Evolutionary conservation across 2,888 invertebrate genomes (phyloP), one percentile per base, ranked within the genome.

Genomic region (Agonopterix alstromeriana): DNA sequence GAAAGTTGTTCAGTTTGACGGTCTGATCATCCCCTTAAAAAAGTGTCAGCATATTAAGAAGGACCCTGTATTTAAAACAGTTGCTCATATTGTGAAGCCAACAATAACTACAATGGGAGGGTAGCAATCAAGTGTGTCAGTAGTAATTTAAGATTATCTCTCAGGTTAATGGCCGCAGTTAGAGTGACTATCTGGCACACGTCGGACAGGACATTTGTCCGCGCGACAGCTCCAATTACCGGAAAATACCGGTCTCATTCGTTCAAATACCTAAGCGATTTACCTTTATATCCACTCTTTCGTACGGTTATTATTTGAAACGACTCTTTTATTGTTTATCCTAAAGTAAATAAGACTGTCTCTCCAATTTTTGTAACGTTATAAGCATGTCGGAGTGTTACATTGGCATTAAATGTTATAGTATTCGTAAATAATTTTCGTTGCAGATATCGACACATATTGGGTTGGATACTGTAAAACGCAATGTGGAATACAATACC

Each of bases 151-250:
- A 77, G 76, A 77, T 76, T 77, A 80, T 78, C 77, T 70, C 67
- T 59, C 55, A 58, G 67, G 73, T 69, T 79, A 80, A 82, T 79
- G 70, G 81, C 73, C 66, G 77, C 73, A 72, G 80, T 82, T 77
- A 77, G 67, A 72, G 68, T 73, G 79, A 77, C 74, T 82, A 79
- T 78, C 80, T 73, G 75, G 79, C 75, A 71, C 73, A 66, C 72
- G 71, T 67, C 63, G 75, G 75, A 76, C 73, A 70, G 70, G 60
- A 70, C 79, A 86, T 87, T 86, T 82, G 79, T 86, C 75, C 75
- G 59, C 65, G 58, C 70, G 84, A 85, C 86, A 83, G 82, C 72
- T 71, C 73, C 86, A 83, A 85, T 87, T 87, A 86, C 83, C 58
- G 70, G 69, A 70, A 73, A 73, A 76, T 70, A 78, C 73, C 70